Evolutionary conservation across 2,797 vertebrate genomes (phyloP), one percentile per base, ranked within the genome.

Genomic region (Xiphophorus birchmanni): DNA sequence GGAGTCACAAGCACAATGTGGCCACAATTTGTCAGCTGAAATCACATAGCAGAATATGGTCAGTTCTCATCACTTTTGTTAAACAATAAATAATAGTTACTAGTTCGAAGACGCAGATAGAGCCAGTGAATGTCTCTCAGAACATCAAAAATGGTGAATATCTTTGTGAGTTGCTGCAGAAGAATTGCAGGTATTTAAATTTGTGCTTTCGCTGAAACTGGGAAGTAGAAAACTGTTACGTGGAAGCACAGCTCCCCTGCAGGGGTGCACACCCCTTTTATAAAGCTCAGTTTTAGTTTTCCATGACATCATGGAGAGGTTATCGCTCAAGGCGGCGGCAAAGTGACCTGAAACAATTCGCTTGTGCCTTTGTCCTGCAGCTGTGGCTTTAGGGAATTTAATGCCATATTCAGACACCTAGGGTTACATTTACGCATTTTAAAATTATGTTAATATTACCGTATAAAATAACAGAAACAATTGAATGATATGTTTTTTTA

Each of bases 261-360:
- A 85, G 87, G 86, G 90, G 85, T 87, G 81, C 84, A 78, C 83
- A 89, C 87, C 85, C 85, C 85, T 85, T 85, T 52, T 83, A 67
- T 82, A 85, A 86, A 91, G 78, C 84, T 77, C 84, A 74, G 75
- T 87, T 90, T 82, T 73, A 74, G 76, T 93, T 94, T 95, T 95
- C 94, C 94, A 88, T 95, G 92, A 94, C 93, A 94, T 94, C 94
- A 94, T 65, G 80, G 90, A 89, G 89, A 87, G 82, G 90, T 86
- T 87, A 84, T 84, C 26, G 44, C 84, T 87, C 65, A 84, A 84
- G 89, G 86, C 78, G 81, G 76, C 76, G 72, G 52, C 75, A 83
- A 77, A 87, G 73, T 76, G 65, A 87, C 80, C 90, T 76, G 84
- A 86, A 58, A 44, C 42, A 80, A 21, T 42, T 65, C 0, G 4